A percentile compares a stretch with the other conserved stretches of the same genome.
Conservation (phyloP, 2,888 invertebrate genomes). For the Meteorus cinctellus region DNA sequence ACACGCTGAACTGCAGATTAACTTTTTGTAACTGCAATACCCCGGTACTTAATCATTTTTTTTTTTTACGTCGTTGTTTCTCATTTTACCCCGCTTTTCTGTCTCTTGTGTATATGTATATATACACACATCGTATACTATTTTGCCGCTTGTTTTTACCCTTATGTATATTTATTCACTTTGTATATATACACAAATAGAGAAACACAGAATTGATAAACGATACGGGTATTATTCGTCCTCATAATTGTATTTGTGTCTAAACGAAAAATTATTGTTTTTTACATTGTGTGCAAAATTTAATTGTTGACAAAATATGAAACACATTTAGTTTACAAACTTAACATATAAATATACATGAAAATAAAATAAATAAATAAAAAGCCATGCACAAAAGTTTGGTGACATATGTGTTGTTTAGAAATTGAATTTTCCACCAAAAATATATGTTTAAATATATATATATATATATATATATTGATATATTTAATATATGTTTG, state of each 20-base stretch:
- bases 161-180: too few species aligned
- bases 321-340: not conserved
- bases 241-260: too few species aligned
- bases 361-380: not conserved
- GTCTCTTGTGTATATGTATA: not conserved
- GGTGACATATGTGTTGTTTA: constrained; percentile 32
- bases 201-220: too few species aligned
- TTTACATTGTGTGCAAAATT: too few species aligned
- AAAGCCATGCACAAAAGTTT: not conserved
- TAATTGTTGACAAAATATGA: too few species aligned
- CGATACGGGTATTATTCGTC: too few species aligned
- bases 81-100: constrained; percentile 9
- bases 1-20: constrained; percentile 45
- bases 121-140: not conserved
- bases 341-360: not conserved
- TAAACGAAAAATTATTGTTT: too few species aligned
- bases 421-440: constrained; percentile 38
- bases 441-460: constrained; percentile 18
- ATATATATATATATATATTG: not conserved
- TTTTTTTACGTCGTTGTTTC: constrained; percentile 25
- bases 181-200: too few species aligned
- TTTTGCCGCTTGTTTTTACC: not conserved
- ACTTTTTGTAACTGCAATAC: constrained; percentile 42
- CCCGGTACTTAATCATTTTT: constrained; percentile 44
- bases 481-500: not conserved